Conservation (phyloP, 1,140 invertebrate species). For the Hylyphantes graminicola region DNA sequence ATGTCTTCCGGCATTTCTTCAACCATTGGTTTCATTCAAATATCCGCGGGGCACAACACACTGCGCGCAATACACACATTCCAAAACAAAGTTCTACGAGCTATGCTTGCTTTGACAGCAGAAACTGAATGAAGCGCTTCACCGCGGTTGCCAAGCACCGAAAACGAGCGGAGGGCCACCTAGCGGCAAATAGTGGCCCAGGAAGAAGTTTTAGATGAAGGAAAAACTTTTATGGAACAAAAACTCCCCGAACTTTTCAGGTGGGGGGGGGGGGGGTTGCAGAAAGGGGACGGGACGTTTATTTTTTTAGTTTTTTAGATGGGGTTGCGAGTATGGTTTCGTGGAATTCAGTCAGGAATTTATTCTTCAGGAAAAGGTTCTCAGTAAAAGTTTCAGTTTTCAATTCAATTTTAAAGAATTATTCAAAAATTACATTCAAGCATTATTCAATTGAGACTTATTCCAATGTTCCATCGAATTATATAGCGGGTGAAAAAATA, state of each 20-base stretch:
- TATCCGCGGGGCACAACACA: neutral
- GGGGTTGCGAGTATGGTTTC: neutral
- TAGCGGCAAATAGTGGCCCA: neutral
- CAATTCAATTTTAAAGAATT: too few relatives aligned
- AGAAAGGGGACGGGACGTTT: neutral
- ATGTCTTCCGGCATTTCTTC: constrained; percentile 44
- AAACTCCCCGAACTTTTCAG: too few relatives aligned
- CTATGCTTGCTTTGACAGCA: neutral
- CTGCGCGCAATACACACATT: neutral
- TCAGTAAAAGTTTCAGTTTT: too few relatives aligned
- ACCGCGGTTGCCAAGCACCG: neutral
- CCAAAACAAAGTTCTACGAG: neutral
- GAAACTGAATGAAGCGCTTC: neutral
- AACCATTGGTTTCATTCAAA: neutral
- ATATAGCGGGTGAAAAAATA: too few relatives aligned
- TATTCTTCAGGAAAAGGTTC: too few relatives aligned
- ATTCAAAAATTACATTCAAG: too few relatives aligned
- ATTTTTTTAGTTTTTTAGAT: neutral
- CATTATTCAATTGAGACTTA: too few relatives aligned
- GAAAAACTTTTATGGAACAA: too few relatives aligned
- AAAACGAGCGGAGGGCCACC: constrained; percentile 26
- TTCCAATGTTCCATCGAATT: too few relatives aligned
- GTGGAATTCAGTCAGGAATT: too few relatives aligned
- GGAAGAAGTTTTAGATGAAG: too few relatives aligned
- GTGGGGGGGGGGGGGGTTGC: too few relatives aligned